These are phyloP conservation scores for Brachionus paranguensis DNA, from an alignment of 1,140 invertebrate species.

Conservation along the genomic window DNA sequence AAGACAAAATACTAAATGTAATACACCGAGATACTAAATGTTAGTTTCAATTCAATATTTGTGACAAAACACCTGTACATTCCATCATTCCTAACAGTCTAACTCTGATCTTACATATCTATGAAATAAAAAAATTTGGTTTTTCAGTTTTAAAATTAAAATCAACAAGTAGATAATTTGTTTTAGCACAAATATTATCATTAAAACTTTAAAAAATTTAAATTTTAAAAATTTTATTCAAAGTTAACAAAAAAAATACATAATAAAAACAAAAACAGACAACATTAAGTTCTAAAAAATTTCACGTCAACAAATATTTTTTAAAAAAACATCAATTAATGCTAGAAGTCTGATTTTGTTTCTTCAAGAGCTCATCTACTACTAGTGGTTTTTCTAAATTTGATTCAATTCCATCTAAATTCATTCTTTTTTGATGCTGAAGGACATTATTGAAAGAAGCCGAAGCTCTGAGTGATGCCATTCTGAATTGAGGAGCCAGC, in stretches of 20 bases:
- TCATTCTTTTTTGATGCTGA: background rate
- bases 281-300: background rate
- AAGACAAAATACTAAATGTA: too few species aligned
- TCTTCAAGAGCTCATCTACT: background rate
- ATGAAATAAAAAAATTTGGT: too few species aligned
- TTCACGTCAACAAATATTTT: background rate
- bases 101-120: too few species aligned
- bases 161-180: too few species aligned
- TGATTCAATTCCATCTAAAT: background rate
- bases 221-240: background rate
- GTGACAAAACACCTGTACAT: too few species aligned
- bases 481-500: constrained; percentile 16
- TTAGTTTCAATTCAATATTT: too few species aligned
- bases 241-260: background rate
- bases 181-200: too few species aligned
- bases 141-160: too few species aligned
- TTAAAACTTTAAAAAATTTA: too few species aligned
- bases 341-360: background rate
- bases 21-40: too few species aligned
- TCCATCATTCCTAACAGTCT: too few species aligned
- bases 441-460: background rate
- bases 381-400: constrained; percentile 3
- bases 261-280: background rate
- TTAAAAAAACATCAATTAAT: background rate
- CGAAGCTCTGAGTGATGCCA: constrained; percentile 1